Percentiles rank a stretch among this genome's conserved stretches.
Evolutionary conservation across 2,797 vertebrate genomes (phyloP).

Genomic region (Chromis chromis): DNA sequence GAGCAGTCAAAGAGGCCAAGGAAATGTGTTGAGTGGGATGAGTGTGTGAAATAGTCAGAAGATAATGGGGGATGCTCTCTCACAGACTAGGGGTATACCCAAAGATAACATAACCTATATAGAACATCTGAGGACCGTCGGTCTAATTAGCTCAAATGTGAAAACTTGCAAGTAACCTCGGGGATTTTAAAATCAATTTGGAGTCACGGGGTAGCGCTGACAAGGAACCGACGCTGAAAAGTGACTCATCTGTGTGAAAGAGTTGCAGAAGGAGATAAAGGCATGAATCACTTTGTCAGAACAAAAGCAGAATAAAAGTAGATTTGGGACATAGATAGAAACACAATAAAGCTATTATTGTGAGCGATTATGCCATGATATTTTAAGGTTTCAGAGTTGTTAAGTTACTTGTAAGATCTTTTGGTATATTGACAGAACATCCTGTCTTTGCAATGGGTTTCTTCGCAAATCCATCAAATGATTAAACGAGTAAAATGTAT

Average conservation of each 20-base stretch:
- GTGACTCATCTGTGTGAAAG: slow-evolving; percentile 38
- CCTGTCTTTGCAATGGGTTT: background rate
- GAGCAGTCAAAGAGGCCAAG: background rate
- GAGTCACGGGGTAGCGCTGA: slow-evolving; percentile 18
- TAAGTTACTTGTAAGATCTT: slow-evolving; percentile 1
- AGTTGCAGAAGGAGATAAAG: slow-evolving; percentile 22
- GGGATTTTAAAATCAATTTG: slow-evolving; percentile 12
- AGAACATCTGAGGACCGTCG: background rate
- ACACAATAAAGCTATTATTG: slow-evolving; percentile 33
- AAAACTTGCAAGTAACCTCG: slow-evolving; percentile 27
- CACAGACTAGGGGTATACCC: slow-evolving; percentile 5
- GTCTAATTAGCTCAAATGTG: slow-evolving; percentile 20
- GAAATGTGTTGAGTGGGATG: background rate
- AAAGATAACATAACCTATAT: background rate
- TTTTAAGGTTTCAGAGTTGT: slow-evolving; percentile 9
- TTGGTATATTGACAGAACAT: slow-evolving; percentile 4
- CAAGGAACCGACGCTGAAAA: slow-evolving; percentile 31
- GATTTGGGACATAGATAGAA: slow-evolving; percentile 19
- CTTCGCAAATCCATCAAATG: background rate
- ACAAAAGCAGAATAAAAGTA: slow-evolving; percentile 24
- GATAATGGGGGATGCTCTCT: background rate
- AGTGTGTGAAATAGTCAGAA: background rate
- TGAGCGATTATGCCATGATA: slow-evolving; percentile 19
- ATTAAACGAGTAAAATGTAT: background rate
- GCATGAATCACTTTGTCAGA: slow-evolving; percentile 23